phyloP scores from a whole-genome alignment of 2,113 vertebrate genomes.

The human region DNA sequence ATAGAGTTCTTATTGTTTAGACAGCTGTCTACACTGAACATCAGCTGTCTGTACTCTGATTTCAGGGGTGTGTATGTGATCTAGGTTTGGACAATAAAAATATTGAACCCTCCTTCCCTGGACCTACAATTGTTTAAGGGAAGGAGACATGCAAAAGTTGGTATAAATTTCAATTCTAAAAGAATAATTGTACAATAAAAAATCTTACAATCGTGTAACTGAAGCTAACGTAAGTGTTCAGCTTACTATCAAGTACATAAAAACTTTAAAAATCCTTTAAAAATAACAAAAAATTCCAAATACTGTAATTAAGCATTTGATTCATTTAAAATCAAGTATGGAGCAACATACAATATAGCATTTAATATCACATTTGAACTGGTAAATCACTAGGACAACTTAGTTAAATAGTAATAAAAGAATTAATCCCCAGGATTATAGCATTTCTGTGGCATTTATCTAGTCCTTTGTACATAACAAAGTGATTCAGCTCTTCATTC shows the following conservation, averaged over 20 bases:
- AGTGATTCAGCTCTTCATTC: neutral
- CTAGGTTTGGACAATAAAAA: too few relatives aligned
- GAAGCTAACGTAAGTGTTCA: conserved; percentile 10
- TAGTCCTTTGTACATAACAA: neutral
- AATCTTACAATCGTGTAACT: conserved; percentile 9
- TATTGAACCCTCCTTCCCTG: too few relatives aligned
- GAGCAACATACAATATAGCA: neutral
- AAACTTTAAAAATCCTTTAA: neutral
- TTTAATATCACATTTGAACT: conserved; percentile 10
- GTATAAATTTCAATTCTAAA: neutral
- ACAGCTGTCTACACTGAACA: conserved; percentile 67
- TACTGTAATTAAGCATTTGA: neutral
- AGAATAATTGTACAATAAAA: conserved; percentile 51
- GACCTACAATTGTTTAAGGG: too few relatives aligned
- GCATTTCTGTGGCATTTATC: neutral
- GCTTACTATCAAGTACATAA: neutral
- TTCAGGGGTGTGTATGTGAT: too few relatives aligned
- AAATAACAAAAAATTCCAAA: neutral
- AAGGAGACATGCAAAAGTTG: too few relatives aligned
- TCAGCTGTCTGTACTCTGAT: too few relatives aligned
- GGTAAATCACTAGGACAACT: neutral
- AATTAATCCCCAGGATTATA: neutral
- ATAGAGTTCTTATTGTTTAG: conserved; percentile 48
- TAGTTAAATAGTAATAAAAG: neutral
- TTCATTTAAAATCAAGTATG: conserved; percentile 30